These are phyloP conservation scores for Lepisosteus oculatus DNA, from an alignment of 2,113 vertebrate genomes.

Conservation along the genomic window DNA sequence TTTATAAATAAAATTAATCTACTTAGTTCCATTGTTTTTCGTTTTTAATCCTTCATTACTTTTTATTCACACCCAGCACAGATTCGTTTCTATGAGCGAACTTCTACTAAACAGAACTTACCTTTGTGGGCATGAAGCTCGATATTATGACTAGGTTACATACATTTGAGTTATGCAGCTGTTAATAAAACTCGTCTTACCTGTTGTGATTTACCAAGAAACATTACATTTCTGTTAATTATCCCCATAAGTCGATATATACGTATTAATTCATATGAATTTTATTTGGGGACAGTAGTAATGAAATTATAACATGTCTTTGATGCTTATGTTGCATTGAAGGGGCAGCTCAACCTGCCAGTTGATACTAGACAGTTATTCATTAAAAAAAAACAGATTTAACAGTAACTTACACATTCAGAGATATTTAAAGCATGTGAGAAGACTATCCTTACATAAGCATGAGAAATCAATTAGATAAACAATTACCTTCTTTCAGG, in stretches of 20 bases:
- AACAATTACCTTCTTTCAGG: slow-evolving; percentile 90
- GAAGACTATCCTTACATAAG: background rate
- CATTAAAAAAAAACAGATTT: no score
- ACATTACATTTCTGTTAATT: no score
- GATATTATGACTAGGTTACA: background rate
- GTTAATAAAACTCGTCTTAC: background rate
- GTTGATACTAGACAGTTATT: no score
- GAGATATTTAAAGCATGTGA: background rate
- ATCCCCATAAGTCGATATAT: no score
- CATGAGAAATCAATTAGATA: slow-evolving; percentile 9
- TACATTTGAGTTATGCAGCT: background rate
- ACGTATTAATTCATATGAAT: no score
- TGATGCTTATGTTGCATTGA: no score
- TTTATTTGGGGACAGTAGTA: no score
- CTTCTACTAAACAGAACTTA: background rate
- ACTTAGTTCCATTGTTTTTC: slow-evolving; percentile 21
- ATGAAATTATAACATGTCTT: no score
- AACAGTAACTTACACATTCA: background rate
- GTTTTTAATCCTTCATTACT: background rate
- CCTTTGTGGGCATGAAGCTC: background rate
- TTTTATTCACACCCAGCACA: background rate
- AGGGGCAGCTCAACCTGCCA: no score
- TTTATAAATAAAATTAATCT: slow-evolving; percentile 47
- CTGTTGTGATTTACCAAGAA: slow-evolving; percentile 16
- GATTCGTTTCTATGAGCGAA: background rate